Evolutionary conservation across 2,113 vertebrate genomes (phyloP).

Genomic region (Puffinus mauretanicus): DNA sequence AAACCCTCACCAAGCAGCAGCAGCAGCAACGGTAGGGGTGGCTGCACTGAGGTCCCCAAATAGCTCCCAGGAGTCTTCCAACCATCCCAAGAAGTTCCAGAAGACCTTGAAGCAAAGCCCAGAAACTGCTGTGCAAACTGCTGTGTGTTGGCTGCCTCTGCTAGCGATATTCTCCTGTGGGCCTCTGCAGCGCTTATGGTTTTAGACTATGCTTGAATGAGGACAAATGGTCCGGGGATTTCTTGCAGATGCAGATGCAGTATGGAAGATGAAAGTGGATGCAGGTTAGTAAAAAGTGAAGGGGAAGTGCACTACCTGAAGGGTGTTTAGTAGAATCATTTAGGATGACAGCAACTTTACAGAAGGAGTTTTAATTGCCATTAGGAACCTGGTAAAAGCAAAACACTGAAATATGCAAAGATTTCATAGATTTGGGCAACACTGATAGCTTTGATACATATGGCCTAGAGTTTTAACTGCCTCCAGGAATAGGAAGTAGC

Average conservation of each 20-base stretch:
- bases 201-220: neutral
- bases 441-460: neutral
- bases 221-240: neutral
- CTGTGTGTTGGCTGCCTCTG: neutral
- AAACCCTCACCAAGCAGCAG: neutral
- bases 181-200: accelerated
- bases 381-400: neutral
- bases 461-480: neutral
- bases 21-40: neutral
- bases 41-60: neutral
- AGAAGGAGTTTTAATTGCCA: neutral
- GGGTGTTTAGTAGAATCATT: neutral
- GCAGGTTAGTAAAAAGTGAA: neutral
- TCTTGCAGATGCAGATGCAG: neutral
- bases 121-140: neutral
- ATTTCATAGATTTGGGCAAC: neutral
- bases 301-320: neutral
- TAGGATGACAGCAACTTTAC: neutral
- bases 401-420: neutral
- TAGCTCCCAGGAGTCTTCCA: neutral
- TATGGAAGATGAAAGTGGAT: neutral
- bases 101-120: neutral
- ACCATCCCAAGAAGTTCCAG: neutral
- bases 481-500: neutral
- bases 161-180: neutral